A percentile compares a stretch with the other conserved stretches of the same genome.
Conservation (phyloP, 2,888 invertebrate genomes). For the Synanthedon myopaeformis region DNA sequence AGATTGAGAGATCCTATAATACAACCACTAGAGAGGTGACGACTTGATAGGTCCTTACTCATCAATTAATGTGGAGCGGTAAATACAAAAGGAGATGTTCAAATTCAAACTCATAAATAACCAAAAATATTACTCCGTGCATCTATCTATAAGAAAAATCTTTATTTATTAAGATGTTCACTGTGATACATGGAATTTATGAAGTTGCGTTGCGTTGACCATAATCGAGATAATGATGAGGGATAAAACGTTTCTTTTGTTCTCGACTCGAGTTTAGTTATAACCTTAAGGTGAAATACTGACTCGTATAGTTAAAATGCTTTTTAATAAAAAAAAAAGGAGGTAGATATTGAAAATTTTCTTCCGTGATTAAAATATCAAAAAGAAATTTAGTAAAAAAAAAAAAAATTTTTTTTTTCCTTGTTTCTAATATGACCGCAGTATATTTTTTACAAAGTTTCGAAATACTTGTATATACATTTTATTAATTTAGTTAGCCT, state of each 20-base stretch:
- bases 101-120: constrained; percentile 34
- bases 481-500: no score
- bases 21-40: constrained; percentile 20
- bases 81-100: constrained; percentile 30
- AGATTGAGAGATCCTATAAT: no score
- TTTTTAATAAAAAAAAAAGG: no score
- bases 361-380: no score
- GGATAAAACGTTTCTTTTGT: constrained; percentile 27
- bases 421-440: no score
- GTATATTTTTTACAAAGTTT: no score
- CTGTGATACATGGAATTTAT: constrained; percentile 48
- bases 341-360: no score
- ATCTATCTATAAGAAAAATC: constrained; percentile 43
- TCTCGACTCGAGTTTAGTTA: not conserved
- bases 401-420: no score
- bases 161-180: constrained; percentile 59
- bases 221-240: constrained; percentile 41
- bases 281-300: no score
- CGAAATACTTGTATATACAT: no score
- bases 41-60: constrained; percentile 28
- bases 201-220: constrained; percentile 27
- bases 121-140: constrained; percentile 36
- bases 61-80: constrained; percentile 14
- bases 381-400: no score
- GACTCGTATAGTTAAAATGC: no score